Evolutionary conservation across 2,888 invertebrate species (phyloP), one percentile per base, ranked within the genome.

Genomic region (Margaritifera margaritifera): DNA sequence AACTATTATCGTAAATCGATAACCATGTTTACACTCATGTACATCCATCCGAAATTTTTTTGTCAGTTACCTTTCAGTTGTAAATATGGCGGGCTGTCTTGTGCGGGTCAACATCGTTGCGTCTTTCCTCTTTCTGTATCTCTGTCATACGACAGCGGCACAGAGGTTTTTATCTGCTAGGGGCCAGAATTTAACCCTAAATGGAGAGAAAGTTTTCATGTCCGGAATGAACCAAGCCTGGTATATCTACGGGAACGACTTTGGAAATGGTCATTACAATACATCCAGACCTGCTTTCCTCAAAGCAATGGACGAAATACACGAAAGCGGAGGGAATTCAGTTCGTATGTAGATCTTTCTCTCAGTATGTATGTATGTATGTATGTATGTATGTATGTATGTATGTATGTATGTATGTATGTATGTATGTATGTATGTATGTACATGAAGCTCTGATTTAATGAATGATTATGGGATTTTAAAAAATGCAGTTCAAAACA

Each of bases 221-320:
- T 80, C 79, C 18, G 78, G 80, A 62, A 64, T 80, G 54, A 80
- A 79, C 64, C 78, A 78, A 20, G 79, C 80, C 2, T 80, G 80
- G 80, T 74, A 72, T 55, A 60, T 56, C 19, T 80, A 77, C 53
- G 79, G 65, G 4, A 25, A 54, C 6, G 80, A 80, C 57, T 80
- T 80, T 62, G 80, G 80, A 54, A 69, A 73, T 52, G 70, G 64
- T 22, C 51, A 64, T 52, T 80, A 78, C 58, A 52, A 50, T 2
- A 64, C 58, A 2, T 75, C 75, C 8, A 71, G 71, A 52, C 68
- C 72, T 8, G 63, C 65, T 24, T 65, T 80, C 8, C 60, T 77
- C 1, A 20, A 66, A 11, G 76, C 74, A 6, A 60, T 80, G 6
- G 69, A 78, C 42, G 62, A 54, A 4, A 69, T 80, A 42, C 67